A percentile compares a stretch with the other conserved stretches of the same genome.
These are phyloP conservation scores for Epinotia bilunana DNA, from an alignment of 2,888 invertebrate genomes.

Conservation along the genomic window DNA sequence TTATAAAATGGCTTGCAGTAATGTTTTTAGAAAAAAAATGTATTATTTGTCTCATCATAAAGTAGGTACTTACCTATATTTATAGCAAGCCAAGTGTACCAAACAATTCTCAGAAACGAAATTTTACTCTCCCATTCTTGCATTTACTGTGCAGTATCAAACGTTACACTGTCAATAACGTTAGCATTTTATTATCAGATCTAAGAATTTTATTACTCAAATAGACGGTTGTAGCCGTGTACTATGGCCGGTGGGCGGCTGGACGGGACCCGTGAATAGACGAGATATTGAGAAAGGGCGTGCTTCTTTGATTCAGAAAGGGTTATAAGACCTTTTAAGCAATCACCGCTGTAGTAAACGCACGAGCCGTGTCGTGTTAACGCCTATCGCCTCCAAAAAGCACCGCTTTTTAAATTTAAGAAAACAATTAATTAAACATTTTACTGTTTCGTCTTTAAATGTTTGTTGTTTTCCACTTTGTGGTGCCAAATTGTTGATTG, in stretches of 20 bases:
- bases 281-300: not conserved
- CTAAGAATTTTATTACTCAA: slow-evolving; percentile 69
- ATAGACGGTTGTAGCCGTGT: slow-evolving; percentile 54
- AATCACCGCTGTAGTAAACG: slow-evolving; percentile 41
- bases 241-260: slow-evolving; percentile 62
- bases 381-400: slow-evolving; percentile 51
- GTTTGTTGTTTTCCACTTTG: slow-evolving; percentile 22
- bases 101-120: not conserved
- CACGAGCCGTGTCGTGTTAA: slow-evolving; percentile 53
- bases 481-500: not conserved
- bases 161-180: slow-evolving; percentile 67
- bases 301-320: not conserved
- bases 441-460: slow-evolving; percentile 55
- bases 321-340: slow-evolving; percentile 9
- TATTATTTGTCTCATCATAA: too few species aligned
- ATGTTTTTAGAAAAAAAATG: too few species aligned
- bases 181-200: slow-evolving; percentile 69
- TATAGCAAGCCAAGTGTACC: too few species aligned
- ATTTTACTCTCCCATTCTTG: slow-evolving; percentile 42
- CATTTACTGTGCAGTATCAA: slow-evolving; percentile 53
- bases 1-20: too few species aligned
- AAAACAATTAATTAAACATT: slow-evolving; percentile 65
- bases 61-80: too few species aligned
- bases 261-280: slow-evolving; percentile 32
- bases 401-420: slow-evolving; percentile 52